Conservation (phyloP, 2,113 vertebrate species). For the Atlantisia rogersi region DNA sequence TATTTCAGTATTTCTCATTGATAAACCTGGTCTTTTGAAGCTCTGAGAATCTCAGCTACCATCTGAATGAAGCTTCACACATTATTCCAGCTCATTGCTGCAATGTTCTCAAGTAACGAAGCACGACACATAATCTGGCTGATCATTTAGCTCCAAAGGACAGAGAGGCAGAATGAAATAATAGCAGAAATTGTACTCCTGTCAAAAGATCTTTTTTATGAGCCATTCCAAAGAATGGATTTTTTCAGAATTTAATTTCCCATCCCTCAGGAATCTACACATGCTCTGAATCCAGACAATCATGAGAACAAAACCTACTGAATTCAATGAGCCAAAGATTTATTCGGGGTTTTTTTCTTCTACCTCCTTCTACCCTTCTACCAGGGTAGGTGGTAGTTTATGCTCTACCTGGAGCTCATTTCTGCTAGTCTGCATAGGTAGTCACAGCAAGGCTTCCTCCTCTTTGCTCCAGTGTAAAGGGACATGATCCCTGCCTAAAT, state of each 20-base stretch:
- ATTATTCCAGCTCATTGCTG: slow-evolving; percentile 3
- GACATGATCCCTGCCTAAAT: neutral
- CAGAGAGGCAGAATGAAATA: neutral
- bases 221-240: neutral
- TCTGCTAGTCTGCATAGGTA: neutral
- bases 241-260: neutral
- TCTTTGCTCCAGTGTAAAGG: neutral
- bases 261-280: neutral
- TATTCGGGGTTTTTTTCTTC: neutral
- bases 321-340: neutral
- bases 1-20: neutral
- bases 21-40: neutral
- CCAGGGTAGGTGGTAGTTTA: neutral
- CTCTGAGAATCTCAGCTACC: neutral
- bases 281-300: neutral
- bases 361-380: neutral
- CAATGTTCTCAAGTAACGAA: slow-evolving; percentile 30
- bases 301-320: neutral
- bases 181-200: neutral
- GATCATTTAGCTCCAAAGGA: slow-evolving; percentile 17
- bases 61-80: neutral
- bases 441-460: neutral
- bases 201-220: neutral
- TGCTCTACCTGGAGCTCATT: neutral
- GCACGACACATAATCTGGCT: neutral